Percentiles rank a stretch among this genome's conserved stretches.
Evolutionary conservation across 2,113 vertebrate species (phyloP).

Genomic region (Ondatra zibethicus): DNA sequence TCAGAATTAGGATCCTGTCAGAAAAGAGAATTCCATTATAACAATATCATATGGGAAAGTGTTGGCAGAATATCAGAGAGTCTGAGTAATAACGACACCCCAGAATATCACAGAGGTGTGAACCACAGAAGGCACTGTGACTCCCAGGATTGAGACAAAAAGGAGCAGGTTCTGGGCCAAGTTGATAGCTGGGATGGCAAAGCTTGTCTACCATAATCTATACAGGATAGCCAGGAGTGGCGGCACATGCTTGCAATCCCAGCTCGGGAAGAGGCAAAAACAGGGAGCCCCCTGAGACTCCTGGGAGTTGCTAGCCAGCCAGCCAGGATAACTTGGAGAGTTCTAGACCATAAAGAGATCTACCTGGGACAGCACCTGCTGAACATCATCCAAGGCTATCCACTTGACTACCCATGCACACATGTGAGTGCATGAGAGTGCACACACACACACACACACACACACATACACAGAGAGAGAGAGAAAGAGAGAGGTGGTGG

Average conservation of each 20-base stretch:
- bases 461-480: no score
- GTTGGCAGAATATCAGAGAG: not conserved
- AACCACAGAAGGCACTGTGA: not conserved
- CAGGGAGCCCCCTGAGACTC: not conserved
- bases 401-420: not conserved
- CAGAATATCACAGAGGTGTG: not conserved
- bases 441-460: not conserved
- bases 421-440: not conserved
- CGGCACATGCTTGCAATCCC: not conserved
- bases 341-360: no score
- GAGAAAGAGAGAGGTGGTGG: not conserved
- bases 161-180: not conserved
- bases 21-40: not conserved
- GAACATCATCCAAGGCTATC: not conserved
- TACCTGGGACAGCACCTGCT: not conserved
- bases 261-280: not conserved
- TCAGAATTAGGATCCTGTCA: not conserved
- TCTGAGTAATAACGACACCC: not conserved
- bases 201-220: not conserved
- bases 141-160: not conserved
- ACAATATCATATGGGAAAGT: not conserved
- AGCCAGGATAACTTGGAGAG: not conserved
- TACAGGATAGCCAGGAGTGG: not conserved
- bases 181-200: not conserved
- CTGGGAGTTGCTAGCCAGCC: not conserved